These are phyloP conservation scores for Sebastes kiyomatsui DNA, from an alignment of 2,797 vertebrate genomes.

Conservation along the genomic window DNA sequence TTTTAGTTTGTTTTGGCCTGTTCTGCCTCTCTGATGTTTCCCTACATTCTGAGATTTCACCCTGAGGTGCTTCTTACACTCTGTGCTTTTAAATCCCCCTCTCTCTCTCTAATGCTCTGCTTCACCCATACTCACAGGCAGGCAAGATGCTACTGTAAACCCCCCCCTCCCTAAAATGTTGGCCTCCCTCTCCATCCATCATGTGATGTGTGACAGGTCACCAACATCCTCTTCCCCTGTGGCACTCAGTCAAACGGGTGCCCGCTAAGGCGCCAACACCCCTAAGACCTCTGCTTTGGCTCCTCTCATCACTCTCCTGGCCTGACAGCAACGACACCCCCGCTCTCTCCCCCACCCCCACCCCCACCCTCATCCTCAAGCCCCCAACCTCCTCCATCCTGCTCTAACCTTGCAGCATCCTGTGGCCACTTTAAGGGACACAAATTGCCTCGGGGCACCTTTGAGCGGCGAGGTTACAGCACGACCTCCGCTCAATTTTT, in stretches of 20 bases:
- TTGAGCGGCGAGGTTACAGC: slow-evolving; percentile 36
- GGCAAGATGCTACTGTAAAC: slow-evolving; percentile 19
- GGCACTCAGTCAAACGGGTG: slow-evolving; percentile 53
- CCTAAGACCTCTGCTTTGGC: slow-evolving; percentile 43
- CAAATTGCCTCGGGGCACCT: slow-evolving; percentile 41
- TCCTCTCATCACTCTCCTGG: slow-evolving; percentile 44
- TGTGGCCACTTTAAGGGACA: slow-evolving; percentile 54
- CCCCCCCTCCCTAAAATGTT: neutral
- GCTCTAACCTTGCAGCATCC: slow-evolving; percentile 36
- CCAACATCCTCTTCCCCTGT: slow-evolving; percentile 45
- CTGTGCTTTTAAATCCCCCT: slow-evolving; percentile 32
- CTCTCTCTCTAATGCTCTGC: slow-evolving; percentile 32
- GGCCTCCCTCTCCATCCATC: slow-evolving; percentile 39
- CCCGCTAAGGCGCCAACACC: slow-evolving; percentile 24
- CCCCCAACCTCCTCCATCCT: slow-evolving; percentile 10
- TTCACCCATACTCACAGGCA: slow-evolving; percentile 20
- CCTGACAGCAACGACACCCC: slow-evolving; percentile 15
- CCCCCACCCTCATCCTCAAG: neutral
- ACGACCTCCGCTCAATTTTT: slow-evolving; percentile 10
- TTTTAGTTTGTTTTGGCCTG: neutral
- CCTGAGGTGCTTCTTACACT: slow-evolving; percentile 34
- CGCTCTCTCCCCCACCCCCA: no score
- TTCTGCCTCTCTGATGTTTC: slow-evolving; percentile 2
- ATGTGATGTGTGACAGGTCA: slow-evolving; percentile 49
- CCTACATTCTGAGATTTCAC: slow-evolving; percentile 23